These are phyloP conservation scores for Mus caroli DNA, from an alignment of 2,797 vertebrate genomes.

Conservation along the genomic window DNA sequence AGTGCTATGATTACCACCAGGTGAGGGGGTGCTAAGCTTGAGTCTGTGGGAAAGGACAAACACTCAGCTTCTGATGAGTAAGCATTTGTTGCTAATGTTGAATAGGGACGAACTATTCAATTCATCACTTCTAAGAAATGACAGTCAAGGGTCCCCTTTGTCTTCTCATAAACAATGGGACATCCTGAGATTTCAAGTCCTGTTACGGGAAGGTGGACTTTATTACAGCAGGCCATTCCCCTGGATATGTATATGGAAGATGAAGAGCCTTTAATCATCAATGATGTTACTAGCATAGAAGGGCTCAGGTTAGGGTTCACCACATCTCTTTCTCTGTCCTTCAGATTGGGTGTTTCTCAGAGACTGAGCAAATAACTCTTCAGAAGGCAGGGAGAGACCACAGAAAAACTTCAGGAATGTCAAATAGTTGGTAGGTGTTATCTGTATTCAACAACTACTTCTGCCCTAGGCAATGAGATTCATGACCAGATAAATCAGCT, in stretches of 20 bases:
- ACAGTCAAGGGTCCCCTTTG: neutral
- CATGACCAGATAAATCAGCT: neutral
- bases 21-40: neutral
- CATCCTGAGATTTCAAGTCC: neutral
- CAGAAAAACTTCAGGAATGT: neutral
- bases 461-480: neutral
- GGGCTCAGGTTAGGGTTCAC: neutral
- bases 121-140: neutral
- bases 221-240: neutral
- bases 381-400: neutral
- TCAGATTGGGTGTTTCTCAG: neutral
- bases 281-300: neutral
- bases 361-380: neutral
- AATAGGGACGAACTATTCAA: neutral
- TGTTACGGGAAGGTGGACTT: neutral
- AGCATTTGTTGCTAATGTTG: neutral
- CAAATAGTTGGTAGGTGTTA: fast-evolving
- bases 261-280: neutral
- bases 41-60: neutral
- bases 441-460: neutral
- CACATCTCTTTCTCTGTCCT: neutral
- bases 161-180: neutral
- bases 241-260: neutral
- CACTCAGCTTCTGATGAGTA: neutral
- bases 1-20: neutral